Conservation (phyloP, 2,888 invertebrate species). For the Archaeoteleia sp. region DNA sequence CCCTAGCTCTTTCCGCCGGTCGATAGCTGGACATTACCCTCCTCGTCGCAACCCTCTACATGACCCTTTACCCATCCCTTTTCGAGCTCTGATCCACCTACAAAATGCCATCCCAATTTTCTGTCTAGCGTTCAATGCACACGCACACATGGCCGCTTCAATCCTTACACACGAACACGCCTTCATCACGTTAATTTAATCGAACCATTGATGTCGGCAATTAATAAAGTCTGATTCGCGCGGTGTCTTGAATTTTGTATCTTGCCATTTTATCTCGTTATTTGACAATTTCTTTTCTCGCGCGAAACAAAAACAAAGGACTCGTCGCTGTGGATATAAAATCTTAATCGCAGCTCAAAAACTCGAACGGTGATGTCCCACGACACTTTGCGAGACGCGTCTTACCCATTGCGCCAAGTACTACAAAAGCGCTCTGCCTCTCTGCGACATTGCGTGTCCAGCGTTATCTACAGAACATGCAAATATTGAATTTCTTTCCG, state of each 20-base stretch:
- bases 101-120: constrained; percentile 18
- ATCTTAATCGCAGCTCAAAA: constrained; percentile 11
- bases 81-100: not conserved
- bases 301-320: constrained; percentile 8
- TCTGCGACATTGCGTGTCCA: constrained; percentile 4
- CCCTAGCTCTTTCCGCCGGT: constrained; percentile 59
- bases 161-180: too few species aligned
- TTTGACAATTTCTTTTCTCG: too few species aligned
- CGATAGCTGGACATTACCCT: constrained; percentile 73
- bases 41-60: constrained; percentile 48
- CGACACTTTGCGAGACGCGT: constrained; percentile 8
- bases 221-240: too few species aligned
- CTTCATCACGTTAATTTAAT: too few species aligned
- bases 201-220: too few species aligned
- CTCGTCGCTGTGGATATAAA: constrained; percentile 1
- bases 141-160: too few species aligned
- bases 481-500: constrained; percentile 48
- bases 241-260: too few species aligned
- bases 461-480: constrained; percentile 29
- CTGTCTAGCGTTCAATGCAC: too few species aligned
- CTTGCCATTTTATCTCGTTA: too few species aligned
- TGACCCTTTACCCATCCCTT: constrained; percentile 23
- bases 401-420: not conserved
- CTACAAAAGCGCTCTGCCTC: not conserved
- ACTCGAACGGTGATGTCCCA: not conserved